A percentile compares a stretch with the other conserved stretches of the same genome.
Conservation (phyloP, 2,113 vertebrate genomes). For the Tringa solitaria region DNA sequence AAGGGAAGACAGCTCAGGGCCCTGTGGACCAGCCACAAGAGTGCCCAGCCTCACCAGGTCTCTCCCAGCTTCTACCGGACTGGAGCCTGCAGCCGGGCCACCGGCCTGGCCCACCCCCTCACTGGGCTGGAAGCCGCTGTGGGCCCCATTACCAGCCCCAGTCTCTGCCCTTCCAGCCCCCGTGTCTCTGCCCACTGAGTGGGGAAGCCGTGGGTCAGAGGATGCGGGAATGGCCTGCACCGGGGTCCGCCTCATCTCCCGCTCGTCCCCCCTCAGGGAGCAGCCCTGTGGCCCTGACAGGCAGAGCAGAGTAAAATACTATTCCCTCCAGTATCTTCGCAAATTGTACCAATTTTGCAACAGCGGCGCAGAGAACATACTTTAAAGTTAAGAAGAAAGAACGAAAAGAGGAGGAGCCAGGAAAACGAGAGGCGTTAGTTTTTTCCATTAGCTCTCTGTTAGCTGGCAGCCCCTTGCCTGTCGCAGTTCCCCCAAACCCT, state of each 20-base stretch:
- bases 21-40: fast-evolving
- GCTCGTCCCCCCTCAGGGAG: fast-evolving
- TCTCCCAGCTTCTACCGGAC: fast-evolving
- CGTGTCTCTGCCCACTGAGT: fast-evolving
- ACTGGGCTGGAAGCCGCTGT: fast-evolving
- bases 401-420: not conserved
- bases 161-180: not conserved
- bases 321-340: not conserved
- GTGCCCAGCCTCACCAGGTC: too few species aligned
- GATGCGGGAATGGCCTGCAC: fast-evolving
- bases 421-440: not conserved
- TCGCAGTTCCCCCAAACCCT: fast-evolving
- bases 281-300: fast-evolving
- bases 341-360: not conserved
- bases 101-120: fast-evolving
- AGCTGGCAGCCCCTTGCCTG: not conserved
- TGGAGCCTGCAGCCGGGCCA: not conserved
- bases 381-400: not conserved
- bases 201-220: fast-evolving
- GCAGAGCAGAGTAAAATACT: not conserved
- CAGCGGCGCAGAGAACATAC: not conserved
- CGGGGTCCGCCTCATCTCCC: fast-evolving
- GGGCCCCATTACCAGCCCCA: too few species aligned
- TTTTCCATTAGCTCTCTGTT: not conserved
- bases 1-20: not conserved